Conservation (phyloP, 1,140 invertebrate species). For the Drosophila ficusphila region DNA sequence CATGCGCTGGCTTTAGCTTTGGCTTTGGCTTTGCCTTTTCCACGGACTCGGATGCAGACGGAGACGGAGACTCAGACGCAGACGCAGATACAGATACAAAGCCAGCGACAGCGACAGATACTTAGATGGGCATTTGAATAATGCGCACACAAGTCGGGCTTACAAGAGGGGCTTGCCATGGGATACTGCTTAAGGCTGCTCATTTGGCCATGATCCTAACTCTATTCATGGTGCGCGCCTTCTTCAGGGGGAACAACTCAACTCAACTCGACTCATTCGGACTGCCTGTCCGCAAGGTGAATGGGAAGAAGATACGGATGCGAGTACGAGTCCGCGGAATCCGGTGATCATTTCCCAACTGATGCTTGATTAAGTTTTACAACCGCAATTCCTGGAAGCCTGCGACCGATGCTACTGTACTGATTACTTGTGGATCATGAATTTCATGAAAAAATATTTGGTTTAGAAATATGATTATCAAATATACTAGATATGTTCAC, state of each 20-base stretch:
- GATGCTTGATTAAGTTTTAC: constrained; percentile 35
- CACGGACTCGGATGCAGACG: constrained; percentile 21
- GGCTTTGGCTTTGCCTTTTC: constrained; percentile 30
- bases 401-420: constrained; percentile 13
- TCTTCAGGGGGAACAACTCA: constrained; percentile 38
- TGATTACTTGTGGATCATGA: neutral
- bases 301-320: constrained; percentile 29
- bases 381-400: constrained; percentile 14
- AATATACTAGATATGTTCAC: no score
- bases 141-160: constrained; percentile 53
- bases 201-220: constrained; percentile 44
- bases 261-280: constrained; percentile 24
- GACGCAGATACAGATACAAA: constrained; percentile 27
- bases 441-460: no score
- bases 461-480: no score
- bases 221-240: constrained; percentile 44
- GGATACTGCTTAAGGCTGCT: constrained; percentile 35
- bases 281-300: constrained; percentile 36
- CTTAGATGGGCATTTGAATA: constrained; percentile 78
- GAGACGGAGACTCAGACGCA: constrained; percentile 26
- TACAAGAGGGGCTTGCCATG: constrained; percentile 46
- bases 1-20: constrained; percentile 42
- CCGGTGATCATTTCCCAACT: constrained; percentile 16
- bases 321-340: constrained; percentile 8
- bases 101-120: constrained; percentile 32